Evolutionary conservation across 2,888 invertebrate genomes (phyloP).

Genomic region (Eumacrocentrus americanus): DNA sequence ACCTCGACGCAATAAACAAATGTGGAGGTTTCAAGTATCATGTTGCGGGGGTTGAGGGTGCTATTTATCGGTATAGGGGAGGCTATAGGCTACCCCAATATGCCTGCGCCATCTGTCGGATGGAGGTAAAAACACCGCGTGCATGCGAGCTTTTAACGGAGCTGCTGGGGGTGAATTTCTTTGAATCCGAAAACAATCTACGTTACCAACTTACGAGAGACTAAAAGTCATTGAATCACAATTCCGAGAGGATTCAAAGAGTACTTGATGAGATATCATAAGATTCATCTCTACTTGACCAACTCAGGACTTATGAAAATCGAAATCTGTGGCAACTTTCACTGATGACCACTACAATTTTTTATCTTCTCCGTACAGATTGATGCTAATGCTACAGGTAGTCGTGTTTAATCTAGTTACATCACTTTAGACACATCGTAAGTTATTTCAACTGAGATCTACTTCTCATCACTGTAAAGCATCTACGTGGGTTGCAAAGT

Average conservation of each 20-base stretch:
- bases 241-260: not conserved
- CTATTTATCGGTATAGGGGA: slow-evolving; percentile 6
- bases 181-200: slow-evolving; percentile 19
- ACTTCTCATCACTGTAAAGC: too few relatives aligned
- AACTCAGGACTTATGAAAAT: too few relatives aligned
- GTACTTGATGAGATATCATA: not conserved
- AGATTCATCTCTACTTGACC: not conserved
- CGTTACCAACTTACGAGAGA: slow-evolving; percentile 37
- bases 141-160: too few relatives aligned
- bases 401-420: too few relatives aligned
- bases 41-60: slow-evolving; percentile 24
- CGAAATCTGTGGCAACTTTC: too few relatives aligned
- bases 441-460: too few relatives aligned
- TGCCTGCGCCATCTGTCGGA: slow-evolving; percentile 33
- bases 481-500: not conserved
- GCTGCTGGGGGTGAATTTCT: too few relatives aligned
- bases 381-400: too few relatives aligned
- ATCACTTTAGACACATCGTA: too few relatives aligned
- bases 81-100: slow-evolving; percentile 27
- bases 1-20: not conserved
- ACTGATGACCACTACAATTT: too few relatives aligned
- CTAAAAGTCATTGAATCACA: not conserved
- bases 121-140: slow-evolving; percentile 5
- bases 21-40: not conserved
- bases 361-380: too few relatives aligned